Evolutionary conservation across 2,888 invertebrate genomes (phyloP), one percentile per base, ranked within the genome.

Genomic region (Adela reaumurella): DNA sequence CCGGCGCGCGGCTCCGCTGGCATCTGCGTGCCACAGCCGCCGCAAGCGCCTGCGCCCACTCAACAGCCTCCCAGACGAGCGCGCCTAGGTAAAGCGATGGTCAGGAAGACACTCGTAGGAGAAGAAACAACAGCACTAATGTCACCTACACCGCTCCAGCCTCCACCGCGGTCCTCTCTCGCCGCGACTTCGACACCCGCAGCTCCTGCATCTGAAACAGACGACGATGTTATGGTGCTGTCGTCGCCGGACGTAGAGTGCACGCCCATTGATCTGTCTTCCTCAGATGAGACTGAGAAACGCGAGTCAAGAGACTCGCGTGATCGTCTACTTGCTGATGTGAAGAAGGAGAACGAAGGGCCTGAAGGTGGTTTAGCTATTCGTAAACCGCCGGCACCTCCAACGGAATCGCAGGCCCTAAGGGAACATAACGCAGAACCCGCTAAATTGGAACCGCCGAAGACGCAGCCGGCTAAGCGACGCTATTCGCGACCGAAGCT

Each of bases 1-100:
- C 87, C 88, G 1, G 87, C 87, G 2, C 72, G 87, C 6, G 87
- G 87, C 17, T 86, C 86, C 6, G 86, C 85, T 4, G 86, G 85
- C 1, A 83, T 84, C 56, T 86, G 84, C 53, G 81, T 83, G 1
- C 84, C 84, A 1, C 84, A 84, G 52, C 83, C 83, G 17, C 83
- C 65, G 52, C 77, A 62, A 49, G 67, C 58, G 55, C 67, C 24
- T 68, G 82, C 71, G 3, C 73, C 73, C 11, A 59, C 64, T 47
- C 62, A 65, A 19, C 58, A 50, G 46, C 63, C 54, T 29, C 49
- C 24, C 3, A 64, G 78, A 43, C 65, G 78, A 41, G 79, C 79
- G 0, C 68, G 79, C 6, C 70, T 81, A 42, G 79, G 77, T 46
- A 88, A 88, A 62, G 85, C 81, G 20, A 88, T 87, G 85, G 88